Evolutionary conservation across 2,113 vertebrate genomes (phyloP), one percentile per base, ranked within the genome.

Genomic region (Eonycteris spelaea): DNA sequence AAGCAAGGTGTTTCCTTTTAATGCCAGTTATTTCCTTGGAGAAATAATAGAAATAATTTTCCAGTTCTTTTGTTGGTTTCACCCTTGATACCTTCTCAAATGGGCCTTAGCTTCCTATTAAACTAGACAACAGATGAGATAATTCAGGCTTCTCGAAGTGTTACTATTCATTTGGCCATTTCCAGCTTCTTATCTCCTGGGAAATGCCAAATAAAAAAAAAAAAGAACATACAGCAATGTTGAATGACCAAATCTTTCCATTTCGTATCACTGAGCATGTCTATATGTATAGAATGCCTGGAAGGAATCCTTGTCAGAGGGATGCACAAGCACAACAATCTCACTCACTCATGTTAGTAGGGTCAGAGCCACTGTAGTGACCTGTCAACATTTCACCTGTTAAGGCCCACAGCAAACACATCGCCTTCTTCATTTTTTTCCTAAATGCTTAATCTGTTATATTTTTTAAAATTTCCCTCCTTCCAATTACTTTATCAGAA

Each of bases 31-130:
- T 59, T 78, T 95, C 65, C 45, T 93, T 86, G 28, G 51, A 67
- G 71, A 96, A 96, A 96, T 71, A 85, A 67, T n/a, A 78, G 19
- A 78, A 55, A 70, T 63, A 43, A 53, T 86, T 19, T 57, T 80
- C 53, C 43, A 90, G 26, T 51, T 24, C 12, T 33, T 78, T 74
- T 73, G 65, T 59, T 3, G 7, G 9, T 48, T 70, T 26, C 9
- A 74, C 21, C 14, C 26, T 87, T 48, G 63, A 24, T 83, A 61
- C 6, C 48, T 91, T 91, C 80, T 43, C 65, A 85, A 59, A 55
- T 15, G 33, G 57, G 16, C 30, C 16, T 68, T 18, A 48, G 19
- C 2, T 57, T 67, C 82, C 40, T 43, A 65, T 40, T 93, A 95
- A 93, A 95, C 38, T 21, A 86, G 48, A 55, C 63, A 91, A 74